Base-by-base conservation (phyloP, 2,797 vertebrate species). In the Cyclura pinguis region DNA sequence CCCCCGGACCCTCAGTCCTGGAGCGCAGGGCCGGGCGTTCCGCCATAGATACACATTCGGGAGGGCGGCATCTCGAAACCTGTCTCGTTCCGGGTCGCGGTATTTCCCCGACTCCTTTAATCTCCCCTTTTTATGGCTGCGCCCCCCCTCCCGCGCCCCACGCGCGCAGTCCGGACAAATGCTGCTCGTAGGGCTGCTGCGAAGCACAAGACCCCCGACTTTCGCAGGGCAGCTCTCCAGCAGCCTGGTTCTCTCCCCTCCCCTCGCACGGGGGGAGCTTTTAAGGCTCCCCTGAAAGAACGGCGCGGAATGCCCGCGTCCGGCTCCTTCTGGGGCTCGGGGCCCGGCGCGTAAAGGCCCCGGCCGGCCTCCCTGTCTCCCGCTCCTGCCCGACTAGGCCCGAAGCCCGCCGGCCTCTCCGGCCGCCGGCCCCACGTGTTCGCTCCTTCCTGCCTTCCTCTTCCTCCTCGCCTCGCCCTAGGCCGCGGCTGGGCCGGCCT, bases 401-500 rank as follows among this genome's bases (percentile, higher is more conserved):
- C 84, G 20, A 73, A 35, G 76, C 84, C 76, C 35, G 88, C 72
- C 88, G 73, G 57, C 55, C 38, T 24, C 38, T 12, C 38, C 22
- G 2, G 0, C 47, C n/a, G 20, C 18, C 20, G 5, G 0, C 76
- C 38, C 38, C 76, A 24, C 76, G 38, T 78, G 38, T n/a, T 77
- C 82, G 4, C 2, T 14, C 32, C 16, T 10, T 59, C 64, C 86
- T 62, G 20, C 42, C 86, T 55, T 22, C 50, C 67, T 82, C 77
- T 38, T 5, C 62, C 4, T 57, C 3, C 57, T n/a, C 9, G 35
- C 88, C 62, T 27, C 64, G 89, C 89, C 84, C 85, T 86, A 50
- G 50, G 84, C 89, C 77, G 38, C 78, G 24, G 74, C 50, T 52
- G 86, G 90, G 90, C 9, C 42, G 90, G 82, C 89, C 55, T 50